Evolutionary conservation across 2,888 invertebrate species (phyloP), one percentile per base, ranked within the genome.

Genomic region (Aphodius granarius): DNA sequence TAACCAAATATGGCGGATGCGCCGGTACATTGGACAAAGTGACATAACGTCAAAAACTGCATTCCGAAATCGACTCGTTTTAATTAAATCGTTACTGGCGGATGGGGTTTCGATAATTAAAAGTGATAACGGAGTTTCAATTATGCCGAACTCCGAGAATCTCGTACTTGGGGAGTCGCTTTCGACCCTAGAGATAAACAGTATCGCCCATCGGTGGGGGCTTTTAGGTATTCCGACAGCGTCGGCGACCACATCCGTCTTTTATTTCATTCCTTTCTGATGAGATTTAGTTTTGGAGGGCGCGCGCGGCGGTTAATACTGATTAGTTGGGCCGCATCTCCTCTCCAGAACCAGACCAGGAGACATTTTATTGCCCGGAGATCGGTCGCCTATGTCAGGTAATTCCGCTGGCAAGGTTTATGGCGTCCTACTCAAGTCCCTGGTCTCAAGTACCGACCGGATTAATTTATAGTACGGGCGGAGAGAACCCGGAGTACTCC

Each of bases 261-360:
- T 68, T 68, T 68, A 22, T 68, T 68, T 68, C 22, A 68, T 68
- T 68, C 68, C 68, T 68, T 68, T 68, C 68, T 19, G 68, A 68
- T 22, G 68, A 68, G 68, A 15, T 68, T 68, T 22, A 18, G 68
- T 18, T 68, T 68, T 68, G 21, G 43, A 43, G 43, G 43, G 43
- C 43, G 43, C 43, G 43, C 43, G 43, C 43, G 43, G 43, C 43
- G 43, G 20, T 68, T 68, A 68, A 68, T 68, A 22, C 20, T 22
- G 13, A 68, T 68, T 68, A 68, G 22, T 68, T 68, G 20, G 22
- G 68, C 22, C 22, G 15, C 20, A 22, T 68, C 18, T n/a, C 22
- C 22, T 21, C 43, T 6, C 43, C 43, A 3, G 43, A 65, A 9
- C 19, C 22, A 68, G 68, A 65, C 65, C 65, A 43, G 43, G 43